Evolutionary conservation across 2,113 vertebrate species (phyloP).

Genomic region (Entelurus aequoreus): DNA sequence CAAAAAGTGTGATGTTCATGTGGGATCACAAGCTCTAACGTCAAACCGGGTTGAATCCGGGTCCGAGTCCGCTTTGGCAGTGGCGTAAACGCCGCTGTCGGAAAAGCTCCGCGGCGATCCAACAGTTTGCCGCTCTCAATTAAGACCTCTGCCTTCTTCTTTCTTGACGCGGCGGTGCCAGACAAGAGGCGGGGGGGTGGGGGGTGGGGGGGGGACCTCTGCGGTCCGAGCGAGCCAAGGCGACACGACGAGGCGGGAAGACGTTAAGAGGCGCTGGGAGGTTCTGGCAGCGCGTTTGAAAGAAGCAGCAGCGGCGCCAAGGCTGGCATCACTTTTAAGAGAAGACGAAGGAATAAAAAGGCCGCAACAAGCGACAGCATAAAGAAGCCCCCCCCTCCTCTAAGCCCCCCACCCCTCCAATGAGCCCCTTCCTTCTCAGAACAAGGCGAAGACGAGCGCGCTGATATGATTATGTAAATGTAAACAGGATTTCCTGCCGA

Average conservation of each 20-base stretch:
- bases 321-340: slow-evolving; percentile 54
- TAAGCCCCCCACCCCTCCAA: not conserved
- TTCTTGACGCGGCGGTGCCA: not conserved
- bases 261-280: slow-evolving; percentile 35
- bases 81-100: slow-evolving; percentile 34
- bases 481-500: slow-evolving; percentile 75
- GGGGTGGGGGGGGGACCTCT: slow-evolving; percentile 32
- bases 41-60: too few species aligned
- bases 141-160: slow-evolving; percentile 54
- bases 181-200: slow-evolving; percentile 13
- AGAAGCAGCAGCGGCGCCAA: slow-evolving; percentile 35
- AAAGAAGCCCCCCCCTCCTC: slow-evolving; percentile 39
- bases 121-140: slow-evolving; percentile 77
- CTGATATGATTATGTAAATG: slow-evolving; percentile 76
- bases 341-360: slow-evolving; percentile 41
- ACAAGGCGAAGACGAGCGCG: slow-evolving; percentile 59
- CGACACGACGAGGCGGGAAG: slow-evolving; percentile 47
- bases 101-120: slow-evolving; percentile 46
- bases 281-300: slow-evolving; percentile 46
- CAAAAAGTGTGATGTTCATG: too few species aligned
- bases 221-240: slow-evolving; percentile 41
- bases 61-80: too few species aligned
- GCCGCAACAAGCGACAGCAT: slow-evolving; percentile 42
- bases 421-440: slow-evolving; percentile 34
- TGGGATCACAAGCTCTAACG: too few species aligned